Conservation (phyloP, 2,113 vertebrate genomes). For the Etheostoma cragini region DNA sequence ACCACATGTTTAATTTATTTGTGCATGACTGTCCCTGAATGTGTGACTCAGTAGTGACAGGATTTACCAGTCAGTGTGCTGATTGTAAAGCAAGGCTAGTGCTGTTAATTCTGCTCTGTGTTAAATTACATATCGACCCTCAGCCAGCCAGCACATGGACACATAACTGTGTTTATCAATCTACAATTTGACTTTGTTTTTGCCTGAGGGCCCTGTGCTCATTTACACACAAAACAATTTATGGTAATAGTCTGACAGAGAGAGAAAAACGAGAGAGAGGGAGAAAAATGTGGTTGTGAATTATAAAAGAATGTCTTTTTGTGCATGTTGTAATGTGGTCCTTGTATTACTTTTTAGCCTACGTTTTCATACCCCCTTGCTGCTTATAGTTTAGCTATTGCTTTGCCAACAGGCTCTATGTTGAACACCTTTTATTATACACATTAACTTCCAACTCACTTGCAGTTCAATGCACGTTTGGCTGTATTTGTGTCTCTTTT, state of each 20-base stretch:
- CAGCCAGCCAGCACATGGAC: conserved; percentile 32
- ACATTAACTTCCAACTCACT: not conserved
- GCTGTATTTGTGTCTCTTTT: not conserved
- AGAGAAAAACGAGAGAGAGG: not conserved
- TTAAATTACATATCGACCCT: conserved; percentile 77
- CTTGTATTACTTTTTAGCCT: not conserved
- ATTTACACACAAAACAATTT: conserved; percentile 31
- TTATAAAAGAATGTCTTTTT: conserved; percentile 12
- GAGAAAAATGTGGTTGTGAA: not conserved
- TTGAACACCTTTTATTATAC: not conserved
- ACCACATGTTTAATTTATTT: conserved; percentile 29
- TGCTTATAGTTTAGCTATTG: not conserved
- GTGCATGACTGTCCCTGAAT: conserved; percentile 2
- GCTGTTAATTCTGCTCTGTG: conserved; percentile 60
- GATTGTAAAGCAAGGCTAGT: conserved; percentile 44
- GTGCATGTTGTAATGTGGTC: conserved; percentile 1
- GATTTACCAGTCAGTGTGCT: conserved; percentile 43
- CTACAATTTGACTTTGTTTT: conserved; percentile 27
- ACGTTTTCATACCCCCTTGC: not conserved
- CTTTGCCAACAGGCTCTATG: not conserved
- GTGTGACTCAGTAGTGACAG: conserved; percentile 25
- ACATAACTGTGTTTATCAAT: conserved; percentile 38
- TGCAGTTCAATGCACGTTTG: not conserved
- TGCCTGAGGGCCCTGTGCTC: conserved; percentile 28
- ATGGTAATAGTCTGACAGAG: conserved; percentile 1